These are phyloP conservation scores for Drosophila rellima DNA, from an alignment of 2,888 invertebrate genomes.

Conservation along the genomic window DNA sequence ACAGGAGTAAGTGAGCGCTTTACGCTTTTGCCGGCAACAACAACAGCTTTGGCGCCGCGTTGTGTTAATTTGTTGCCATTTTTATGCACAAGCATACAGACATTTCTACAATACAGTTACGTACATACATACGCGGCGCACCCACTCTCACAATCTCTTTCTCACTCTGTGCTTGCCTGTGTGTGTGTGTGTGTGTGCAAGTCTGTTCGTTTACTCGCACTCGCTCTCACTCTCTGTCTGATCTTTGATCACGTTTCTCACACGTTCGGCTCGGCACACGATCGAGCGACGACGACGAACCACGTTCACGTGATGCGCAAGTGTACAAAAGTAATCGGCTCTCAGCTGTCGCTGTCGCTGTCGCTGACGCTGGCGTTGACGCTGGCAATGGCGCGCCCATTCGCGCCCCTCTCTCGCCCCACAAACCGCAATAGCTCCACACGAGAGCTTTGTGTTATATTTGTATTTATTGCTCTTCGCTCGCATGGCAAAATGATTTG, in stretches of 20 bases:
- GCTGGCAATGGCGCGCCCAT: constrained; percentile 16
- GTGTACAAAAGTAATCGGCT: constrained; percentile 65
- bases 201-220: constrained; percentile 3
- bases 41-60: constrained; percentile 63
- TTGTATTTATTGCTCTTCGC: constrained; percentile 41
- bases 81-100: constrained; percentile 37
- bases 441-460: constrained; percentile 45
- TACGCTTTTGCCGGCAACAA: constrained; percentile 46
- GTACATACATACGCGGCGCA: constrained; percentile 32
- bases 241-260: constrained; percentile 82
- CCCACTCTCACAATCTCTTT: constrained; percentile 40
- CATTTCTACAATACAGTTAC: constrained; percentile 10
- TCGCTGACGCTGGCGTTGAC: constrained; percentile 13
- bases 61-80: constrained; percentile 76
- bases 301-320: constrained; percentile 80
- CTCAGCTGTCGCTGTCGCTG: constrained; percentile 26
- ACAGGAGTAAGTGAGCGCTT: constrained; percentile 28
- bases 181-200: background rate
- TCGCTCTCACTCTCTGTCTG: constrained; percentile 44
- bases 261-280: constrained; percentile 70
- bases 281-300: constrained; percentile 67
- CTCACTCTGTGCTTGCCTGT: background rate
- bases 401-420: background rate
- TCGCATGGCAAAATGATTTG: constrained; percentile 55
- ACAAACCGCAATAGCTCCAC: constrained; percentile 1